Evolutionary conservation across 2,113 vertebrate species (phyloP).

Genomic region (Embiotoca jacksoni): DNA sequence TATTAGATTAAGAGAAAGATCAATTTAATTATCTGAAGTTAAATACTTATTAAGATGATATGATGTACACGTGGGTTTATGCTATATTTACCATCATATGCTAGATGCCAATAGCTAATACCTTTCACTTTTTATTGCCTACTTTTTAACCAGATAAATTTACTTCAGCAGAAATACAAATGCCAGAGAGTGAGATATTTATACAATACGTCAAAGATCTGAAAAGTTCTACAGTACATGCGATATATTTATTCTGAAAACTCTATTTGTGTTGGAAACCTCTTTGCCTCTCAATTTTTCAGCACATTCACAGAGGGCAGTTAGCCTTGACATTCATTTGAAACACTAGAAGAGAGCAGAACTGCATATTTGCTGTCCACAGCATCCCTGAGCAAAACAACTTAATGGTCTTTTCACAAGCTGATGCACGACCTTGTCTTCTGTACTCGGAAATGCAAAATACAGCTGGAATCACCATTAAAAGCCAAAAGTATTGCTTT

Average conservation of each 20-base stretch:
- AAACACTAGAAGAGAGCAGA: constrained; percentile 37
- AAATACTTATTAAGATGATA: too few relatives aligned
- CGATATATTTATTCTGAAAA: constrained; percentile 14
- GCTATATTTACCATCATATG: too few relatives aligned
- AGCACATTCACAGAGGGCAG: constrained; percentile 29
- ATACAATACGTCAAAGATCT: background rate
- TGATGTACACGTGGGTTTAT: too few relatives aligned
- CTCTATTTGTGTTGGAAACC: constrained; percentile 31
- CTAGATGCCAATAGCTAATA: too few relatives aligned
- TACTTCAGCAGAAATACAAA: background rate
- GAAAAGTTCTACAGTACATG: background rate
- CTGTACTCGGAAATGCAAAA: constrained; percentile 60
- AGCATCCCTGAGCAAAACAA: constrained; percentile 68
- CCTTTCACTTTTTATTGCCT: too few relatives aligned
- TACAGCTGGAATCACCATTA: constrained; percentile 57
- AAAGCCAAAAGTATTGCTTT: constrained; percentile 67
- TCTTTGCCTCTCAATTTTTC: constrained; percentile 23
- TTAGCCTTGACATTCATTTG: constrained; percentile 67
- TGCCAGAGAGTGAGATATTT: background rate
- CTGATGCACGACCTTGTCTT: constrained; percentile 64
- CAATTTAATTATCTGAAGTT: background rate
- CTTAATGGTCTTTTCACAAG: constrained; percentile 62
- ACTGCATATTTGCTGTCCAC: constrained; percentile 46
- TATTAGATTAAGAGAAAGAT: background rate
- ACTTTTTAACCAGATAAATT: too few relatives aligned